These are phyloP conservation scores for Drosophila nannoptera DNA, from an alignment of 1,140 invertebrate species.

Conservation along the genomic window DNA sequence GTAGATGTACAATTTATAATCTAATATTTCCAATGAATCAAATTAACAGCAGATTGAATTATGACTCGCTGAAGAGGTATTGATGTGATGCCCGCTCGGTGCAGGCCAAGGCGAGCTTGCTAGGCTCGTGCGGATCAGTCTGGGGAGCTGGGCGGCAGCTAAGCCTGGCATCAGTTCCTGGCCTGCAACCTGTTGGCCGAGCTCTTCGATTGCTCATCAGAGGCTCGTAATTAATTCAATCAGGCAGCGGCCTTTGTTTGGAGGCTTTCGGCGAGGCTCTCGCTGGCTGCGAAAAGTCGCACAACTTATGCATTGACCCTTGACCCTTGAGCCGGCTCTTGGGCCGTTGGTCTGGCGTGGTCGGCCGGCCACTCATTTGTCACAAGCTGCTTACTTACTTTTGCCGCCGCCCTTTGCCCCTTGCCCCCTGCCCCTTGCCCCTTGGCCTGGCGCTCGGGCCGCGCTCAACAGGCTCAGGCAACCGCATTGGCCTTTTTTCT, in stretches of 20 bases:
- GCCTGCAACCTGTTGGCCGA: too few relatives aligned
- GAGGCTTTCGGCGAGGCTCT: constrained; percentile 3
- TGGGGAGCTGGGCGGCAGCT: too few relatives aligned
- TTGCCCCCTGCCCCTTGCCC: too few relatives aligned
- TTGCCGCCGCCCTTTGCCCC: not conserved
- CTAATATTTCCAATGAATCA: constrained; percentile 10
- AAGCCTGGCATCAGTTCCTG: too few relatives aligned
- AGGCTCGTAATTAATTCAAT: constrained; percentile 45
- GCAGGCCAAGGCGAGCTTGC: too few relatives aligned
- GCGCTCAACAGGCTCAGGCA: constrained; percentile 1
- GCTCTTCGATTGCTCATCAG: constrained; percentile 4
- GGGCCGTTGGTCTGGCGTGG: not conserved
- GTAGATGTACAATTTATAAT: not conserved
- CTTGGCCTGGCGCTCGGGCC: too few relatives aligned
- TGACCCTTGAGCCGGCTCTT: not conserved
- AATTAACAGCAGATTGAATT: constrained; percentile 2
- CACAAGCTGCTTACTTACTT: constrained; percentile 54
- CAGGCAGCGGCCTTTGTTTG: constrained; percentile 13
- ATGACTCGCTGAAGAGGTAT: not conserved
- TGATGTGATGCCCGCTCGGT: too few relatives aligned
- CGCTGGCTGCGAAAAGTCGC: constrained; percentile 3
- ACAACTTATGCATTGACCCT: constrained; percentile 31
- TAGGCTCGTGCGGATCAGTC: too few relatives aligned
- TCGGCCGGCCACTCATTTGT: constrained; percentile 38
- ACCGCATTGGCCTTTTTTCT: constrained; percentile 23